Evolutionary conservation across 53 echinoderm and acorn worm genomes (phyloP).

Genomic region (Astropecten irregularis): DNA sequence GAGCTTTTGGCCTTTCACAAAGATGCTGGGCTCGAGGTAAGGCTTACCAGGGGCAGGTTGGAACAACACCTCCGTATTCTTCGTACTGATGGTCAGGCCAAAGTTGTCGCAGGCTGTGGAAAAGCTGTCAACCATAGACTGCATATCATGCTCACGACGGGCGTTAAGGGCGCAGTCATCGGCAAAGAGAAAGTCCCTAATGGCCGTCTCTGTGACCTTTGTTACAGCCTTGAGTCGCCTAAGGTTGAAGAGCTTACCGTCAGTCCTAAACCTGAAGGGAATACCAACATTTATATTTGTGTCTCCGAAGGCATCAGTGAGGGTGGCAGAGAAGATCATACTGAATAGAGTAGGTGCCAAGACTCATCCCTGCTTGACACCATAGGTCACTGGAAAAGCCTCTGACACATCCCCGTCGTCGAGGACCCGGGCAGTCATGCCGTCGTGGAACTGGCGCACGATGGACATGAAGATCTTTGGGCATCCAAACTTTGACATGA

Average conservation of each 20-base stretch:
- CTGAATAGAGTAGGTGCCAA: no score
- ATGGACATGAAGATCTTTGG: background rate
- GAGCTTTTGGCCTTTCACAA: slow-evolving; percentile 1
- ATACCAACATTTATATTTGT: no score
- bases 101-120: no score
- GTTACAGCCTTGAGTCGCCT: no score
- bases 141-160: background rate
- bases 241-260: no score
- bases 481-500: background rate
- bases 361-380: background rate
- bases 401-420: background rate
- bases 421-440: background rate
- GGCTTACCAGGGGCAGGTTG: slow-evolving; percentile 20
- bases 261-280: no score
- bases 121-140: no score
- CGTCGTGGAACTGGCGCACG: background rate
- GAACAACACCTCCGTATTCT: slow-evolving; percentile 23
- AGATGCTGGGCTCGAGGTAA: background rate
- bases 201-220: no score
- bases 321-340: background rate
- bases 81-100: slow-evolving; percentile 31
- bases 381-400: background rate
- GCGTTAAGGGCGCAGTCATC: no score
- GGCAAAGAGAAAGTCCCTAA: background rate
- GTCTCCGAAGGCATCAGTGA: background rate